phyloP scores from a whole-genome alignment of 1,140 invertebrate genomes.

The Trichoplusia ni region DNA sequence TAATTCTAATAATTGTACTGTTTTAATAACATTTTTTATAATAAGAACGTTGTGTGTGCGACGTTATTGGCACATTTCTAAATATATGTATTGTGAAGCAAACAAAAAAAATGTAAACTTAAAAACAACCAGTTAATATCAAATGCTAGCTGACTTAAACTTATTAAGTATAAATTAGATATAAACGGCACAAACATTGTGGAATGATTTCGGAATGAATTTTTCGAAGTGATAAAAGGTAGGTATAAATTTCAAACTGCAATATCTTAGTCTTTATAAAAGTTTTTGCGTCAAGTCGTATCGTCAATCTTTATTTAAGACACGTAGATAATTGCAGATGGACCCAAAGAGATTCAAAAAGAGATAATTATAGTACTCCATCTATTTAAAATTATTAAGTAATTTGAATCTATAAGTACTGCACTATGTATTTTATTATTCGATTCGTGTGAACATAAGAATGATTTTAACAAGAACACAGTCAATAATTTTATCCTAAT shows the following conservation, averaged over 20 bases:
- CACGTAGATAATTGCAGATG: too few relatives aligned
- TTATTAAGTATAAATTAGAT: conserved; percentile 15
- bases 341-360: too few relatives aligned
- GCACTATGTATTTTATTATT: conserved; percentile 28
- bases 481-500: background rate
- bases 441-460: background rate
- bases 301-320: too few relatives aligned
- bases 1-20: conserved; percentile 55
- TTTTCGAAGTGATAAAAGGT: background rate
- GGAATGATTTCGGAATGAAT: conserved; percentile 22
- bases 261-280: background rate
- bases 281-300: too few relatives aligned
- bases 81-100: conserved; percentile 22
- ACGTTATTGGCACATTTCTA: conserved; percentile 48
- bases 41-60: conserved; percentile 27
- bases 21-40: conserved; percentile 38
- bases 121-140: conserved; percentile 24
- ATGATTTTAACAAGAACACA: conserved; percentile 4
- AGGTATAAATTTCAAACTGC: too few relatives aligned
- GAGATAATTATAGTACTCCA: too few relatives aligned
- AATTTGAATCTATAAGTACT: conserved; percentile 32
- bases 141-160: conserved; percentile 46
- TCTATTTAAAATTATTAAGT: too few relatives aligned
- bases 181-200: background rate
- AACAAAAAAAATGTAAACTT: background rate